Evolutionary conservation across 2,888 invertebrate genomes (phyloP).

Genomic region (Acrobasis suavella): DNA sequence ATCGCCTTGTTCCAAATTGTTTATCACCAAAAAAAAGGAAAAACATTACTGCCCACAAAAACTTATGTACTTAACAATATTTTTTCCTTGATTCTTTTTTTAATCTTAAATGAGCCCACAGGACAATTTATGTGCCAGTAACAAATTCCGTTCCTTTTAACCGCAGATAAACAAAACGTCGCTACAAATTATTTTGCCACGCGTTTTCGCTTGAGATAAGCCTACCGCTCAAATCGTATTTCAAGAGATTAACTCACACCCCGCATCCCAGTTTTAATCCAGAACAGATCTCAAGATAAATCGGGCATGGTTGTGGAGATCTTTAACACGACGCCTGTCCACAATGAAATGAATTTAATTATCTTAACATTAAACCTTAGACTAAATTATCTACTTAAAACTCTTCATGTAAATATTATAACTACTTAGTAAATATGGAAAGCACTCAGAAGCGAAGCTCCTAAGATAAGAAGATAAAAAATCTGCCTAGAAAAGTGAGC

Average conservation of each 20-base stretch:
- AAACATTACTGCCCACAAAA: not conserved
- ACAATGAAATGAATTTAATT: constrained; percentile 27
- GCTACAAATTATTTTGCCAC: constrained; percentile 52
- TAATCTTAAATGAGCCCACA: constrained; percentile 14
- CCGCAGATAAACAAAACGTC: constrained; percentile 41
- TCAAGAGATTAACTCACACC: constrained; percentile 56
- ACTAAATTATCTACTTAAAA: not conserved
- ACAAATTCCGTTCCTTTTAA: constrained; percentile 28
- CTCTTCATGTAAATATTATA: too few relatives aligned
- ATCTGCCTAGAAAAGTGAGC: too few relatives aligned
- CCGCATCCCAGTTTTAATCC: constrained; percentile 53
- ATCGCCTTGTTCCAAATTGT: not conserved
- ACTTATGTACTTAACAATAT: not conserved
- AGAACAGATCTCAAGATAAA: constrained; percentile 51
- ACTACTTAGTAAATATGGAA: too few relatives aligned
- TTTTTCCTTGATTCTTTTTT: constrained; percentile 9
- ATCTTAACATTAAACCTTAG: not conserved
- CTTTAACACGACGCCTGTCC: constrained; percentile 28
- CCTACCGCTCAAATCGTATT: constrained; percentile 51
- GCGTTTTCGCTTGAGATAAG: constrained; percentile 62
- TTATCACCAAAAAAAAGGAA: not conserved
- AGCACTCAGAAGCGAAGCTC: too few relatives aligned
- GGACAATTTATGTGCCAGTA: constrained; percentile 5
- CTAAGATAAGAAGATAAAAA: too few relatives aligned
- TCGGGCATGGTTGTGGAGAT: constrained; percentile 31